Evolutionary conservation across 1,140 invertebrate genomes (phyloP).

Genomic region (Neodiprion pinetum): DNA sequence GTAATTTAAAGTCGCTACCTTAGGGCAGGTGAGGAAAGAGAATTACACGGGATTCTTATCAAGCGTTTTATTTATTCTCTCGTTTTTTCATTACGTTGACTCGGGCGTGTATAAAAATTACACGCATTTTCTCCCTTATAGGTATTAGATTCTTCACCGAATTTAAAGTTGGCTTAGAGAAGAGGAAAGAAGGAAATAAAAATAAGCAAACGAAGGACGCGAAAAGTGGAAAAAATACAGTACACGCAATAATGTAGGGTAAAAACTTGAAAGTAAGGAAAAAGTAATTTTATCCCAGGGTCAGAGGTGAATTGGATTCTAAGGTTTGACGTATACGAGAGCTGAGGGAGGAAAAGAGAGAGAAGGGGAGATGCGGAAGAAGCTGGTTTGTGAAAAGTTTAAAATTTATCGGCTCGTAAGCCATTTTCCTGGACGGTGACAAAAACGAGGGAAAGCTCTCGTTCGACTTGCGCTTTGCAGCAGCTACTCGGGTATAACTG

Average conservation of each 20-base stretch:
- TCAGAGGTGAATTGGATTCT: not conserved
- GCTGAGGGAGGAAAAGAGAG: no score
- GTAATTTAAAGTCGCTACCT: not conserved
- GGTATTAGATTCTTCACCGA: no score
- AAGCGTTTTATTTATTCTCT: not conserved
- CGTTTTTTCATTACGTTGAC: no score
- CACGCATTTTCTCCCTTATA: no score
- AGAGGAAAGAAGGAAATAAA: no score
- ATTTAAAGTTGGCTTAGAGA: no score
- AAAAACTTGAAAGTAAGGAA: not conserved
- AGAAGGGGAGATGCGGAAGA: not conserved
- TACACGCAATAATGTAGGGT: not conserved
- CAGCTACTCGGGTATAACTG: no score
- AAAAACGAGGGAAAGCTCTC: not conserved
- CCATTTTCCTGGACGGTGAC: not conserved
- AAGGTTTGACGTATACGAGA: not conserved
- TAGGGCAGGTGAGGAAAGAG: not conserved
- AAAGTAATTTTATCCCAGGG: not conserved
- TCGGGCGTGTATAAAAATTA: no score
- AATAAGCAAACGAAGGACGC: no score
- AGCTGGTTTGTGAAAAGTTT: not conserved
- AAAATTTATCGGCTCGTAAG: slow-evolving; percentile 5
- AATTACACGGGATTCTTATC: not conserved
- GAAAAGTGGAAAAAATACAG: not conserved
- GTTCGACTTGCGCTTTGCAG: no score